Percentiles rank a stretch among this genome's conserved stretches.
Conservation (phyloP, 2,888 invertebrate species). For the Latrodectus hesperus region DNA sequence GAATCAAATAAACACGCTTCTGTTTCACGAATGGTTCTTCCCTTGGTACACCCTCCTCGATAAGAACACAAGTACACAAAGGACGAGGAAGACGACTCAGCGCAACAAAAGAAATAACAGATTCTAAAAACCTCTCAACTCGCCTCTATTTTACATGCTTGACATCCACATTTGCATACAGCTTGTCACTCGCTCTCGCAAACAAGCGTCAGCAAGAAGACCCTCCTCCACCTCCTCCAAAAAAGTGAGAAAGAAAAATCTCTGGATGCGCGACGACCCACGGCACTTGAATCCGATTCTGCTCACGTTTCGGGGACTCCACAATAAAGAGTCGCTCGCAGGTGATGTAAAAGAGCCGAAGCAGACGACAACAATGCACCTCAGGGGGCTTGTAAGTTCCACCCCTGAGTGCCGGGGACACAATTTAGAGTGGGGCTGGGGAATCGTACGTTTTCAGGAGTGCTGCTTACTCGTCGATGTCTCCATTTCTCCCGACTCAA, state of each 20-base stretch:
- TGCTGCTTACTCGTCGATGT: no score
- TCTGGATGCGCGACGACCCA: not conserved
- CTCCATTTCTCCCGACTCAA: no score
- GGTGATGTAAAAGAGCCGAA: not conserved
- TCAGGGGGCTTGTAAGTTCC: constrained; percentile 34
- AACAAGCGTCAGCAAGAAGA: not conserved
- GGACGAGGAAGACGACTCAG: not conserved
- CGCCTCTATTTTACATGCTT: not conserved
- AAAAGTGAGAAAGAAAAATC: not conserved
- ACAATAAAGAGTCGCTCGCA: not conserved
- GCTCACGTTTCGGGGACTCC: not conserved
- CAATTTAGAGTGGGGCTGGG: not conserved
- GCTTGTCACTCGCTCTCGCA: not conserved
- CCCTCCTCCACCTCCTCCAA: not conserved
- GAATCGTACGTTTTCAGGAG: no score
- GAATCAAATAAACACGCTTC: not conserved
- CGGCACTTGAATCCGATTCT: not conserved
- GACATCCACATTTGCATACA: constrained; percentile 5
- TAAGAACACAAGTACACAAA: not conserved
- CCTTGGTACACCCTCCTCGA: not conserved
- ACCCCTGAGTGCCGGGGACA: not conserved
- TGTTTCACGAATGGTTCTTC: not conserved
- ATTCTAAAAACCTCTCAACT: not conserved
- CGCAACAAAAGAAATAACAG: not conserved
- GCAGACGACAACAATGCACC: constrained; percentile 28